Percentiles rank a stretch among this genome's conserved stretches.
Evolutionary conservation across 2,888 invertebrate species (phyloP).

Genomic region (Deilephila elpenor): DNA sequence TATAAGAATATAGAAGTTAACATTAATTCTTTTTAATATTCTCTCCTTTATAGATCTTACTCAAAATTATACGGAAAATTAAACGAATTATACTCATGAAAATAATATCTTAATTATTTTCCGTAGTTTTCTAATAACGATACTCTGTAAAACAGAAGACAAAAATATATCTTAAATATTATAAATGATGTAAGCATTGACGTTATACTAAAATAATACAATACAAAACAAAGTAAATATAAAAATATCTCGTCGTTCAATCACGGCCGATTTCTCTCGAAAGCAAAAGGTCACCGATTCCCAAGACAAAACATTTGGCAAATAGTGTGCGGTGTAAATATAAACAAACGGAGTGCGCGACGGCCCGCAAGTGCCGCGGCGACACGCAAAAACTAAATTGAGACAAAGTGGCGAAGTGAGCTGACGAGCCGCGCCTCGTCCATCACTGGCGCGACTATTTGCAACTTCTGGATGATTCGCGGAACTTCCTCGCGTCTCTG

Average conservation of each 20-base stretch:
- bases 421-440: slow-evolving; percentile 46
- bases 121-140: too few relatives aligned
- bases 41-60: too few relatives aligned
- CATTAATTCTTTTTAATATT: too few relatives aligned
- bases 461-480: slow-evolving; percentile 38
- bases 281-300: slow-evolving; percentile 1
- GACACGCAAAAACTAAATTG: slow-evolving; percentile 50
- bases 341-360: slow-evolving; percentile 40
- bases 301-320: slow-evolving; percentile 30
- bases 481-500: slow-evolving; percentile 11
- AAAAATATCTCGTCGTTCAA: slow-evolving; percentile 1
- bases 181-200: background rate
- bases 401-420: slow-evolving; percentile 46
- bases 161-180: background rate
- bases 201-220: background rate
- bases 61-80: too few relatives aligned
- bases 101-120: too few relatives aligned
- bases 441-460: slow-evolving; percentile 50
- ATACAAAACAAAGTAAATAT: background rate
- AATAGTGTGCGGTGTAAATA: slow-evolving; percentile 34
- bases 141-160: too few relatives aligned
- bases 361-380: slow-evolving; percentile 31
- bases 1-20: too few relatives aligned
- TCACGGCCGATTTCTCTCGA: background rate
- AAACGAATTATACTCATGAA: too few relatives aligned